Evolutionary conservation across 2,797 vertebrate genomes (phyloP).

Genomic region (Eptatretus atami): DNA sequence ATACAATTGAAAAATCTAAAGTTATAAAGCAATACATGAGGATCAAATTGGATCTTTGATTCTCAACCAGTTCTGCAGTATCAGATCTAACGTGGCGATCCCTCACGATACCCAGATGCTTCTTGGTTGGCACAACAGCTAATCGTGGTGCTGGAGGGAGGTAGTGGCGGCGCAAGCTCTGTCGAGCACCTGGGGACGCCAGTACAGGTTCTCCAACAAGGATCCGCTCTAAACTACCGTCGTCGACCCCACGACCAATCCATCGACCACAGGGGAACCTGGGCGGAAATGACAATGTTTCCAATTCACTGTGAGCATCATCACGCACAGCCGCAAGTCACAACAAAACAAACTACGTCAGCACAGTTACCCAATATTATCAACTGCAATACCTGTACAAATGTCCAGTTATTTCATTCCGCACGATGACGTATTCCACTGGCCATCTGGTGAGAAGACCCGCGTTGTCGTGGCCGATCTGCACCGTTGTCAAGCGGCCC

Average conservation of each 20-base stretch:
- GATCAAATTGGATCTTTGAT: too few species aligned
- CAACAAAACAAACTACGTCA: neutral
- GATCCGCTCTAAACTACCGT: conserved; percentile 64
- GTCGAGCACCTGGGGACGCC: conserved; percentile 35
- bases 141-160: conserved; percentile 18
- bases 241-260: conserved; percentile 70
- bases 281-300: conserved; percentile 5
- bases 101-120: too few species aligned
- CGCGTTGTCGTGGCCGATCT: conserved; percentile 85
- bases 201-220: conserved; percentile 65
- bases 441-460: conserved; percentile 87
- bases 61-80: too few species aligned
- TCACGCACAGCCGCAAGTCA: neutral
- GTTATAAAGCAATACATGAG: too few species aligned
- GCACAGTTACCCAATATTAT: too few species aligned
- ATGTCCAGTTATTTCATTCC: conserved; percentile 86
- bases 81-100: too few species aligned
- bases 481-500: conserved; percentile 66
- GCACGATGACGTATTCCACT: conserved; percentile 82
- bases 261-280: conserved; percentile 85
- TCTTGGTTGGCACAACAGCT: too few species aligned
- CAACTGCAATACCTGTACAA: conserved; percentile 39
- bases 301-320: neutral
- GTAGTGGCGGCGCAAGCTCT: conserved; percentile 43
- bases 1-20: too few species aligned